A percentile compares a stretch with the other conserved stretches of the same genome.
Evolutionary conservation across 2,797 vertebrate species (phyloP).

Genomic region (Lagothrix lagotricha): DNA sequence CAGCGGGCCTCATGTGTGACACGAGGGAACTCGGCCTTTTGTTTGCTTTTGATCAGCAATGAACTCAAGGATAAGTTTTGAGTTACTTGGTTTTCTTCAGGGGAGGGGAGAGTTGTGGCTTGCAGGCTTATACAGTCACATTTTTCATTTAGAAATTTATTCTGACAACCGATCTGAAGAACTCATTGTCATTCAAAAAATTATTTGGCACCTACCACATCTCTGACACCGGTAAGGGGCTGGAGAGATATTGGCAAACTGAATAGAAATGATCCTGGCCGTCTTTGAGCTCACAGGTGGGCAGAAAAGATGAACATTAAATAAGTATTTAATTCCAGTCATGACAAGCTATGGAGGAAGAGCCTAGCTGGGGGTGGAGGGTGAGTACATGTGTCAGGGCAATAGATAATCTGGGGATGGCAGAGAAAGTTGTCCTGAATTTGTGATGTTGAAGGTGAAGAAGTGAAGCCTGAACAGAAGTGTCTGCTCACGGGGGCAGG

Average conservation of each 20-base stretch:
- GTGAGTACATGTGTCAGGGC: no score
- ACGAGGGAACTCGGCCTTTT: neutral
- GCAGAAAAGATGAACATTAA: neutral
- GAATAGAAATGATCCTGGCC: neutral
- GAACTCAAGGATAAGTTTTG: neutral
- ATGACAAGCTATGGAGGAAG: neutral
- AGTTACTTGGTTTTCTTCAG: conserved; percentile 1
- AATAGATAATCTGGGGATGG: neutral
- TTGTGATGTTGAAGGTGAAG: neutral
- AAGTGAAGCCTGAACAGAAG: neutral
- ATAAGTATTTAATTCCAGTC: neutral
- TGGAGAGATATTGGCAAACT: neutral
- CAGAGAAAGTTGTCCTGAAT: neutral
- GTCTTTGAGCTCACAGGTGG: neutral
- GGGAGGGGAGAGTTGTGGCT: neutral
- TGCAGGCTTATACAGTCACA: neutral
- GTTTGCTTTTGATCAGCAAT: neutral
- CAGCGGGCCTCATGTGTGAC: accelerated
- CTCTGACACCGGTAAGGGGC: neutral
- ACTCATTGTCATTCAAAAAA: neutral
- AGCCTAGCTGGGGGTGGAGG: neutral
- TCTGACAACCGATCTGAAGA: neutral
- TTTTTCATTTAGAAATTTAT: conserved; percentile 9
- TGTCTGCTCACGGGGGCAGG: neutral
- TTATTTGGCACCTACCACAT: neutral